These are phyloP conservation scores for Rotaria macrura DNA, from an alignment of 2,888 invertebrate genomes.

Conservation along the genomic window DNA sequence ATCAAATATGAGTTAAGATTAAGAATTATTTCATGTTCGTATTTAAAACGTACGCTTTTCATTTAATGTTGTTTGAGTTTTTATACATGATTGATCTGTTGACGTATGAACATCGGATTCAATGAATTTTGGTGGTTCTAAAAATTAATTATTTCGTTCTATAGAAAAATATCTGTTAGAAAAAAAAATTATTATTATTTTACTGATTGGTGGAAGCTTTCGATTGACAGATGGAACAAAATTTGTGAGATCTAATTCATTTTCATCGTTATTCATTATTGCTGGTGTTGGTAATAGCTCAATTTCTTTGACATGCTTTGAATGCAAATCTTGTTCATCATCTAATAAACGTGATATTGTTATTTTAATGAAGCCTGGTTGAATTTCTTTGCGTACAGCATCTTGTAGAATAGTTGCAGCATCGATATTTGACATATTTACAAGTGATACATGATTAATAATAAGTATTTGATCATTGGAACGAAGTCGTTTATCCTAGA, in stretches of 20 bases:
- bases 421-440: conserved; percentile 28
- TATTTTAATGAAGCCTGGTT: conserved; percentile 29
- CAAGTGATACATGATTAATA: conserved; percentile 30
- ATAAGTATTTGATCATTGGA: conserved; percentile 32
- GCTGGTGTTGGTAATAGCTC: background rate
- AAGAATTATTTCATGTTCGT: too few relatives aligned
- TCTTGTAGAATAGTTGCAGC: conserved; percentile 29
- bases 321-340: background rate
- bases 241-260: conserved; percentile 1
- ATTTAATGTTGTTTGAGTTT: background rate
- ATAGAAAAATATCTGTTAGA: too few relatives aligned
- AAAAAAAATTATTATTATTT: background rate
- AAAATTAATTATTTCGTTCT: too few relatives aligned
- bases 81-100: background rate
- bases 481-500: conserved; percentile 26
- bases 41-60: background rate
- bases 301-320: background rate
- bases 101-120: background rate
- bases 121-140: background rate
- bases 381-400: conserved; percentile 30
- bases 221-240: background rate
- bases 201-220: background rate
- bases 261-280: background rate
- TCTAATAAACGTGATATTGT: conserved; percentile 24
- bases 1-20: too few relatives aligned